Base-by-base conservation (phyloP, 92 coral and sea anemone species). In the Micromussa lordhowensis region DNA sequence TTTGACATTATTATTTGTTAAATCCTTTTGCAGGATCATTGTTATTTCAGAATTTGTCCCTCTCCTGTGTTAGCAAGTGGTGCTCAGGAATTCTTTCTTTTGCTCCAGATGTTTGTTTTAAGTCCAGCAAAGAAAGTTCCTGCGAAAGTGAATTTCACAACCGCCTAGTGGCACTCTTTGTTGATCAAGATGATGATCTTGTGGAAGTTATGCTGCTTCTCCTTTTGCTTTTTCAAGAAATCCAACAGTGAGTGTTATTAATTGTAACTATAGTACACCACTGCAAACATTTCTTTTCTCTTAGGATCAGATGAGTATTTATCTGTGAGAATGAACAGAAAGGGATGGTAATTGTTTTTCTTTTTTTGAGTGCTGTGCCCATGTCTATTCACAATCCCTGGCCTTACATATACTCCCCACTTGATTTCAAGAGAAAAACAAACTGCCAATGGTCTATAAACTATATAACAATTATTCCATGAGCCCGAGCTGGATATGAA, bases 181-280 rank as follows among this genome's bases (percentile, higher is more conserved):
- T 93, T 70, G 98, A 98, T 40, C 98, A 98, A 90, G 99, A 98
- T 88, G 98, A 98, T 83, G 95, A 96, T 54, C 92, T 98, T 90
- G 81, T 98, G 26, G 90, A 84, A 40, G 83, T 90, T 53, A 82
- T 98, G 90, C 78, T 91, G n/a, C 68, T 84, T 4, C 86, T 96
- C 31, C 94, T 98, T 44, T 58, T 83, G 59, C 88, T 98, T 28
- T 78, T 29, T 29, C 86, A 87, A 80, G 82, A 80, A 71, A 72
- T 79, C 1, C 16, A 69, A 11, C 70, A 79, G 90, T 87, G 29
- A 69, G 13, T 29, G 35, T 70, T 18, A 5, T 15, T 29, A 6
- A 29, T 4, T 40, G 48, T 40, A 40, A 40, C 10, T 44, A n/a
- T 8, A 44, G 51, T 44, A 44, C 12, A 44, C 51, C 10, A 8